Evolutionary conservation across 64 coral and sea anemone genomes (phyloP), one percentile per base, ranked within the genome.

Genomic region (Acropora tenuis): DNA sequence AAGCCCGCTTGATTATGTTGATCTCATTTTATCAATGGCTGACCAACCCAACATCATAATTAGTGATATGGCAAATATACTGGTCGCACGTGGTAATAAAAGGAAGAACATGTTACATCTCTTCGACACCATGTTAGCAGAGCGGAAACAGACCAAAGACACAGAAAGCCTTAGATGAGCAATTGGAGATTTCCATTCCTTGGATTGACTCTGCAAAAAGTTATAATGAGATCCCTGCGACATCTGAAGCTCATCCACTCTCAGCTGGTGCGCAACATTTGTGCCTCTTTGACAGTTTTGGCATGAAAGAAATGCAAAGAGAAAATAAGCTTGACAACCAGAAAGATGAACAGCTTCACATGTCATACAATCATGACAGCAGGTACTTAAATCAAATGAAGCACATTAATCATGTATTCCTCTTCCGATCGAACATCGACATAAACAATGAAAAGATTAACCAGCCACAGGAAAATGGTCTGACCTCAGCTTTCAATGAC

Each of bases 61-160:
- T 6, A 79, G 58, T 17, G 93, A 95, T 84, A 90, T 95, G 82
- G 93, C 93, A 74, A 90, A 95, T 55, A 90, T 95, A 83, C 20
- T 95, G 16, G 93, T 83, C 9, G 89, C 88, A 17, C 83, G 91
- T 88, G 89, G 93, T 1, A 88, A 95, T 68, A 95, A 46, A 18
- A 73, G 94, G 59, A 63, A 8, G 65, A 84, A 61, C 17, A 91
- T 88, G 84, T 88, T 95, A 17, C 18, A 91, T 15, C 84, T 84
- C 16, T 43, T 88, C 44, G 80, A 90, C 11, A 69, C 89, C 9
- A 95, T 87, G 82, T 40, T 95, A 20, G 45, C 47, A 15, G 63
- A 88, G 5, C 93, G 77, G 42, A 91, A 66, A 40, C 48, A 47
- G 20, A 41, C 48, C 18, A 95, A 82, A 18, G 46, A 30, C 91